Evolutionary conservation across 2,113 vertebrate species (phyloP), one percentile per base, ranked within the genome.

Genomic region (Oenanthe melanoleuca): DNA sequence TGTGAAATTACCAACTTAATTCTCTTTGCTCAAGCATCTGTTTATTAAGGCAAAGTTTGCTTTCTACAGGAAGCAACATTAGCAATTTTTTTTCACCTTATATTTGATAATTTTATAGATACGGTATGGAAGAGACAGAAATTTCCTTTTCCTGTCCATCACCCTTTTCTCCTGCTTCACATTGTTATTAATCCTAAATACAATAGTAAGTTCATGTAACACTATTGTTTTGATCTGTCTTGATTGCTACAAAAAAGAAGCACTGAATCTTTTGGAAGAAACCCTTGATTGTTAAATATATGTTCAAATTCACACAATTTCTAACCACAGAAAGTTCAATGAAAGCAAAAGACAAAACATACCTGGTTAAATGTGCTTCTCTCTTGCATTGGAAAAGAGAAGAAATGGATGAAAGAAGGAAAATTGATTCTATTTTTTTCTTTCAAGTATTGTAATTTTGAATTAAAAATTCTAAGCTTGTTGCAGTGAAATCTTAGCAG

Each of bases 1-100:
- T 92, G 42, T 86, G 65, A 91, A 92, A 78, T 55, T 14, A 80
- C 77, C 34, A 84, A 63, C 37, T 44, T 64, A 89, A 70, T 89
- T 81, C 8, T 70, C 49, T 79, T 29, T 77, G 23, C 40, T 55
- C 21, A 59, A 78, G 5, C 12, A 63, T 31, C 28, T 73, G 12
- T 70, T 84, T 86, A 44, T 61, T 53, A 92, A 66, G 11, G 25
- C 11, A 86, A 49, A 73, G 1, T 17, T 80, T 65, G 4, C 3
- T 80, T 86, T 60, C 19, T 31, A 34, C 23, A 57, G 44, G 11
- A 79, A 88, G 16, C 2, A 67, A 38, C 1, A 1, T 47, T 40
- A 81, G 2, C 6, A 14, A 42, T 12, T 56, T 5, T n/a, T 57
- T 69, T 72, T 19, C 1, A 44, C 11, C 7, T 63, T 25, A 40